phyloP scores from a whole-genome alignment of 1,140 invertebrate species.

The Polypedilum vanderplanki region DNA sequence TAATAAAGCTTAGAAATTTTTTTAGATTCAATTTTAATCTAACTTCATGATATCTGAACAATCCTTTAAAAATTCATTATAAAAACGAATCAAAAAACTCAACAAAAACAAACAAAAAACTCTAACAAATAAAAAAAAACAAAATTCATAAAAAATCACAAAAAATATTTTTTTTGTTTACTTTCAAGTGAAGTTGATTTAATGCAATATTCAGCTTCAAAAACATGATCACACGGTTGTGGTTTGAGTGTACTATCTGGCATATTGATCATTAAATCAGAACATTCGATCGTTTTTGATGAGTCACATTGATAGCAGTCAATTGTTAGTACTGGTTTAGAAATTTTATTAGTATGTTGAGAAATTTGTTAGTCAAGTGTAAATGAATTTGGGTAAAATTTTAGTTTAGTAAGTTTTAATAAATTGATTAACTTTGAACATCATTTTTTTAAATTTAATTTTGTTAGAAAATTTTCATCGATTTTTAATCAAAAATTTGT shows the following conservation, averaged over 20 bases:
- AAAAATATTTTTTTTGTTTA: constrained; percentile 32
- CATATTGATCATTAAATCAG: constrained; percentile 60
- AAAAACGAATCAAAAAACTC: too few species aligned
- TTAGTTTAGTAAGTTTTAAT: too few species aligned
- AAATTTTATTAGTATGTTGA: background rate
- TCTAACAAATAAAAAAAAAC: background rate
- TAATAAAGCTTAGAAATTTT: too few species aligned
- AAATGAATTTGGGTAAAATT: too few species aligned
- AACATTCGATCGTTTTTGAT: constrained; percentile 62
- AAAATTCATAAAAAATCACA: background rate
- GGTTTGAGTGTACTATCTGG: constrained; percentile 52
- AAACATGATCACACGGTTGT: constrained; percentile 63
- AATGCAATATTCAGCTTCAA: constrained; percentile 75
- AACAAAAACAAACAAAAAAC: too few species aligned
- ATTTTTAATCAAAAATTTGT: background rate
- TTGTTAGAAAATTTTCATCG: background rate
- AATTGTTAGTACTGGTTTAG: constrained; percentile 47
- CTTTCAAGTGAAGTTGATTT: constrained; percentile 62
- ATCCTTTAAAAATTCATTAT: too few species aligned
- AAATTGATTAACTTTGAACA: too few species aligned
- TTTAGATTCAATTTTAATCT: too few species aligned
- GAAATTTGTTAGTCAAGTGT: too few species aligned
- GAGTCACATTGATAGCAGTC: constrained; percentile 79
- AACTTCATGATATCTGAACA: too few species aligned
- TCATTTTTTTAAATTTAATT: too few species aligned